phyloP scores from a whole-genome alignment of 2,888 invertebrate species.

The Drosophila kambysellisi region DNA sequence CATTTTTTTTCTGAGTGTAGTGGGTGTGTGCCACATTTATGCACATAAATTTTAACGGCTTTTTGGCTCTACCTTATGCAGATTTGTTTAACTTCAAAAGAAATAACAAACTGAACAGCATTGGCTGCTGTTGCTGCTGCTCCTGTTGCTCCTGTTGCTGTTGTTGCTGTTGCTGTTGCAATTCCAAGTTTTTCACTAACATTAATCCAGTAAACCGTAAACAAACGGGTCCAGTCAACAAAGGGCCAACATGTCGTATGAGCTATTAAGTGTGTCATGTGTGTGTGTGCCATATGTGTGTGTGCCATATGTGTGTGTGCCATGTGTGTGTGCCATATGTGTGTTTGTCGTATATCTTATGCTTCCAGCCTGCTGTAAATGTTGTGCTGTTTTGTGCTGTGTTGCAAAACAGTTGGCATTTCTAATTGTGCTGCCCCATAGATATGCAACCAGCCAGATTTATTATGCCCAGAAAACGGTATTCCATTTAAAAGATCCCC shows the following conservation, averaged over 20 bases:
- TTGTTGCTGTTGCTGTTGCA: constrained; percentile 11
- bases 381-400: constrained; percentile 51
- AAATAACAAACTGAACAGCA: constrained; percentile 69
- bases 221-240: constrained; percentile 75
- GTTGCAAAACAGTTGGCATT: constrained; percentile 56
- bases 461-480: constrained; percentile 32
- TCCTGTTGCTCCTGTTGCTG: constrained; percentile 10
- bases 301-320: constrained; percentile 8
- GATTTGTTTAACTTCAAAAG: constrained; percentile 76
- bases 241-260: constrained; percentile 72
- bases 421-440: constrained; percentile 56
- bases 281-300: not conserved
- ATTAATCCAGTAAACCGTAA: constrained; percentile 79
- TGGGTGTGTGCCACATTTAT: constrained; percentile 53
- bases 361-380: constrained; percentile 30
- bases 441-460: constrained; percentile 51
- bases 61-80: constrained; percentile 72
- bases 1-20: not conserved
- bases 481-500: constrained; percentile 12
- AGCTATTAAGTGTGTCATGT: constrained; percentile 69
- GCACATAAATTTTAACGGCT: constrained; percentile 76
- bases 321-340: constrained; percentile 11
- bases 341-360: constrained; percentile 51
- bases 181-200: constrained; percentile 48
- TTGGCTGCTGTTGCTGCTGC: constrained; percentile 37